These are phyloP conservation scores for Ageneiosus marmoratus DNA, from an alignment of 2,113 vertebrate genomes.

Conservation along the genomic window DNA sequence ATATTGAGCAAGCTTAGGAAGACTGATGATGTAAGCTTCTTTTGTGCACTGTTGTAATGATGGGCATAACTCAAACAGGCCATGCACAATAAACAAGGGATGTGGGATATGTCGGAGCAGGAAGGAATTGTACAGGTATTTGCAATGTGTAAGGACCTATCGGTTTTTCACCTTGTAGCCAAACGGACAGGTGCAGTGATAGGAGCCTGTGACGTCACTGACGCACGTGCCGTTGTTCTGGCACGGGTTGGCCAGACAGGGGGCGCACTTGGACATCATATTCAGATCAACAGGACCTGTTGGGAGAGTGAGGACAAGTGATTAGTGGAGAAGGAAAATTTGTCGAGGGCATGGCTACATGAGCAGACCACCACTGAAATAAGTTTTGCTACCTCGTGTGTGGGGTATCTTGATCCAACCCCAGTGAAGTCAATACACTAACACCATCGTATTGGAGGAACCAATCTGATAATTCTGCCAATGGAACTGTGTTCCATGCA, in stretches of 20 bases:
- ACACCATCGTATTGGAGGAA: neutral
- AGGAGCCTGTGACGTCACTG: constrained; percentile 78
- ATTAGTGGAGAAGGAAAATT: neutral
- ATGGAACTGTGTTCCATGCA: neutral
- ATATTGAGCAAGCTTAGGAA: constrained; percentile 42
- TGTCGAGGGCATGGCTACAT: neutral
- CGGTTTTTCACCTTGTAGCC: constrained; percentile 87
- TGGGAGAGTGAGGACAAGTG: neutral
- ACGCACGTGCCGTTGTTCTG: constrained; percentile 92
- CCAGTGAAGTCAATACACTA: neutral
- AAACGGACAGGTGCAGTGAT: constrained; percentile 88
- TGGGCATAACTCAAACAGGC: constrained; percentile 36
- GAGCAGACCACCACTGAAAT: neutral
- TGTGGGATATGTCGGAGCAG: neutral
- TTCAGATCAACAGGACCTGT: constrained; percentile 84
- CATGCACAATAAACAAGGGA: neutral
- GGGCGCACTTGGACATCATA: constrained; percentile 87
- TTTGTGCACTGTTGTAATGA: constrained; percentile 32
- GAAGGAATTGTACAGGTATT: neutral
- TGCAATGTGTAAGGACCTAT: neutral
- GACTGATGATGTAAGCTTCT: constrained; percentile 44
- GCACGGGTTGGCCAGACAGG: constrained; percentile 88
- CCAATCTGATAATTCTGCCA: neutral
- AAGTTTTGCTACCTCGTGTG: neutral
- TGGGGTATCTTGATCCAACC: neutral